phyloP scores from a whole-genome alignment of 2,888 invertebrate genomes.

The Diaperis boleti region DNA sequence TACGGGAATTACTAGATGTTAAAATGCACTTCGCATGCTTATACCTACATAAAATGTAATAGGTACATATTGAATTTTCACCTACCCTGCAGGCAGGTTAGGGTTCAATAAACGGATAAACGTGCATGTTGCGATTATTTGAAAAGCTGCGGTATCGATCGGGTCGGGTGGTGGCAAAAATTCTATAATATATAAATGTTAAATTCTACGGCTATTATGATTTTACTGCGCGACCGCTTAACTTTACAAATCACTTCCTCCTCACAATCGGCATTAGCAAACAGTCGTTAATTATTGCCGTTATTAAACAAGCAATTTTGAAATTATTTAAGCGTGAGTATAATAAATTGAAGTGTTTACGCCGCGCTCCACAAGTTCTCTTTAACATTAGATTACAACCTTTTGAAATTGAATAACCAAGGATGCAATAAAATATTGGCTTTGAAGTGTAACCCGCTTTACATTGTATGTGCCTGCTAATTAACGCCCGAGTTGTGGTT shows the following conservation, averaged over 20 bases:
- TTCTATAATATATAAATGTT: too few relatives aligned
- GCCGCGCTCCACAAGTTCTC: not conserved
- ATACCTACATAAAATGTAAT: conserved; percentile 25
- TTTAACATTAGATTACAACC: not conserved
- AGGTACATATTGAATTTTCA: conserved; percentile 27
- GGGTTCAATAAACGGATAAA: conserved; percentile 28
- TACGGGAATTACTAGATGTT: conserved; percentile 18
- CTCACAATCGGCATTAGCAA: not conserved
- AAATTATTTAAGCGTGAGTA: not conserved
- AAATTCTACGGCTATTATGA: too few relatives aligned
- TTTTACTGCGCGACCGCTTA: too few relatives aligned
- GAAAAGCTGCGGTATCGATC: not conserved
- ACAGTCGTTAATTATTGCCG: not conserved
- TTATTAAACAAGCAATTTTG: not conserved
- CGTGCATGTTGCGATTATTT: conserved; percentile 16
- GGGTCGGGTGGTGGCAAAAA: too few relatives aligned
- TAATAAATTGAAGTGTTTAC: not conserved
- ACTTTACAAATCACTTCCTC: not conserved
- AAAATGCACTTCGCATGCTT: conserved; percentile 6
- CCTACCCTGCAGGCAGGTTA: conserved; percentile 27
- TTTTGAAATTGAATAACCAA: conserved; percentile 3
- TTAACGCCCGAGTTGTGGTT: too few relatives aligned
- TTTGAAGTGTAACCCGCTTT: not conserved
- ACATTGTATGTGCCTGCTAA: conserved; percentile 8
- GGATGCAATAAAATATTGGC: conserved; percentile 5